Evolutionary conservation across 2,797 vertebrate species (phyloP), one percentile per base, ranked within the genome.

Genomic region (Todus mexicanus): DNA sequence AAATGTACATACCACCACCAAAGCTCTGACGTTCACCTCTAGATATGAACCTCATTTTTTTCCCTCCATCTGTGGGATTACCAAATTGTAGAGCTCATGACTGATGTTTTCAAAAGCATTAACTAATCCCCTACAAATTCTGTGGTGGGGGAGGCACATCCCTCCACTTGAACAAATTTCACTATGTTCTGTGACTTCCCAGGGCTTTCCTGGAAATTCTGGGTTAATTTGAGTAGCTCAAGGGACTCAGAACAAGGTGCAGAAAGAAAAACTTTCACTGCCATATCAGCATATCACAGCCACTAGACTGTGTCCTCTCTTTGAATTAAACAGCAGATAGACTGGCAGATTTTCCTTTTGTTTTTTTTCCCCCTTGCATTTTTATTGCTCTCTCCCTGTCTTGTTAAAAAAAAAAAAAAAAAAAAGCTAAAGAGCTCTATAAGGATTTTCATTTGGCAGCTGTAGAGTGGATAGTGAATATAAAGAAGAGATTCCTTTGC

Each of bases 401-500:
- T 69, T 90, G 83, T 94, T 90, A 95, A 87, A 90, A 95, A 75
- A 45, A 87, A 89, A 90, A 89, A 51, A 87, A 65, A 93, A 74
- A 83, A 54, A 69, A 75, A 81, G 42, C 85, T 94, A 11, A 71
- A 81, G 75, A 78, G 57, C 60, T 88, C 60, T 51, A 33, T 43
- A 89, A 85, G 76, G 84, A 91, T 90, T 92, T 92, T 80, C 89
- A 88, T 88, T 94, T 96, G 94, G 91, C 92, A 96, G 93, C 96
- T 91, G 94, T 86, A 85, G 74, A 95, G 88, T 26, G 93, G 92
- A 84, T 84, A 84, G 80, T 6, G 75, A 94, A 57, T 77, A 92
- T 84, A 80, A 95, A 94, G 77, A 93, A 95, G 88, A 91, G 80
- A 94, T 94, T 92, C 94, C 95, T 95, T 93, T 83, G 75, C 93